These are phyloP conservation scores for Aphaenogaster floridana DNA, from an alignment of 1,140 invertebrate genomes.

Conservation along the genomic window DNA sequence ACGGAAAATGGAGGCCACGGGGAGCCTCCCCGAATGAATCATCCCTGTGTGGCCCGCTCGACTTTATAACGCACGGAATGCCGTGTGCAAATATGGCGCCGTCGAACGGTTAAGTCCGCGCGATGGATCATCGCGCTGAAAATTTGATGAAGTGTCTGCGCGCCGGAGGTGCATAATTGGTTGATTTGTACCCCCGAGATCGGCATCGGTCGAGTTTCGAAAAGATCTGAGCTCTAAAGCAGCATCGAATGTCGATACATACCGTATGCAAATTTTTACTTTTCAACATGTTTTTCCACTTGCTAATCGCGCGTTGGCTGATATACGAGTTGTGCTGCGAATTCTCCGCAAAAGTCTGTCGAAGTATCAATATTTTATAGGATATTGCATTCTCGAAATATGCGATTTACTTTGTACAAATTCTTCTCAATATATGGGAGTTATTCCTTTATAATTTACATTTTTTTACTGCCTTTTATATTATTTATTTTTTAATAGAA, in stretches of 20 bases:
- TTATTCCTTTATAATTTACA: not conserved
- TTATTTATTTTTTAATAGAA: not conserved
- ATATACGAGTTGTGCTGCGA: not conserved
- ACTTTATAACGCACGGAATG: conserved; percentile 83
- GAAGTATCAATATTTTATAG: not conserved
- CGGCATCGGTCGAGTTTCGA: conserved; percentile 1
- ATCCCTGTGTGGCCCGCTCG: conserved; percentile 82
- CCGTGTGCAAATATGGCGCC: conserved; percentile 85
- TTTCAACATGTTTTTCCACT: not conserved
- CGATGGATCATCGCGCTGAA: conserved; percentile 32
- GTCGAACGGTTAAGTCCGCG: conserved; percentile 72
- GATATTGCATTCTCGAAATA: not conserved
- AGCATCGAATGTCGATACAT: not conserved
- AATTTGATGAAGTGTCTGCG: conserved; percentile 47
- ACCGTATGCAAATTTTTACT: not conserved
- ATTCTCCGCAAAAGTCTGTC: not conserved
- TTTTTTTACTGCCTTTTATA: not conserved
- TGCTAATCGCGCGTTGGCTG: not conserved
- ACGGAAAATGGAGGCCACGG: conserved; percentile 47
- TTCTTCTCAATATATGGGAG: not conserved
- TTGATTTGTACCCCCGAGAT: not conserved
- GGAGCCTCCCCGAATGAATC: conserved; percentile 74
- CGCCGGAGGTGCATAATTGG: conserved; percentile 1
- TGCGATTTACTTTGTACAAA: not conserved
- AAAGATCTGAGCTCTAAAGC: not conserved